Percentiles rank a stretch among this genome's conserved stretches.
phyloP scores from a whole-genome alignment of 2,888 invertebrate genomes.

The Acholoe squamosa region DNA sequence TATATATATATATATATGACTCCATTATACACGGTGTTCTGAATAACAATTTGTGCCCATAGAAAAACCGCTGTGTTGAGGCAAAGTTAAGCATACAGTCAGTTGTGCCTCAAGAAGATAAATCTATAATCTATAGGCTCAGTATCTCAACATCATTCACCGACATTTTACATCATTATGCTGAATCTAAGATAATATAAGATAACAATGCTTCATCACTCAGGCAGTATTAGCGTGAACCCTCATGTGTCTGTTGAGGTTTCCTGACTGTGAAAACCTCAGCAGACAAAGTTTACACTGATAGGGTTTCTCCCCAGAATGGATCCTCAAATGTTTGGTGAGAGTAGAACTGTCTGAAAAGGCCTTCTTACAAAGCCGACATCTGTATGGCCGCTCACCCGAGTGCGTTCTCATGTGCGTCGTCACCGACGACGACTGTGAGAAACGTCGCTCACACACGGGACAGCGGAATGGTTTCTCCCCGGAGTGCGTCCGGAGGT shows the following conservation, averaged over 20 bases:
- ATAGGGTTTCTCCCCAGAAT: constrained; percentile 93
- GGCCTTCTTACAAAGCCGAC: constrained; percentile 97
- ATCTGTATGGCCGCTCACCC: constrained; percentile 98
- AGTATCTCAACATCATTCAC: background rate
- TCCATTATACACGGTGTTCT: background rate
- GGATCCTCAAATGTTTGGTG: constrained; percentile 97
- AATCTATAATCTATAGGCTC: background rate
- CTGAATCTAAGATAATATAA: background rate
- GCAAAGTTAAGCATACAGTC: background rate
- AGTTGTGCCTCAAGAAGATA: background rate
- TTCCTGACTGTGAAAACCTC: constrained; percentile 98
- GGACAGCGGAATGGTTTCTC: constrained; percentile 99
- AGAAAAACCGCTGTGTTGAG: background rate
- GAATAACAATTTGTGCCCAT: background rate
- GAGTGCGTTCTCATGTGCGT: constrained; percentile 99
- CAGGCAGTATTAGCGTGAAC: constrained; percentile 87
- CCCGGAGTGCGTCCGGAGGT: constrained; percentile 96
- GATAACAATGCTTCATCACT: background rate
- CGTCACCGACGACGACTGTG: constrained; percentile 96
- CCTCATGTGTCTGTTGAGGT: constrained; percentile 98
- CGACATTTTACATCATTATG: background rate
- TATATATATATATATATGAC: no score
- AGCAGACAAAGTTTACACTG: constrained; percentile 97
- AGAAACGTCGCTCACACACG: constrained; percentile 97
- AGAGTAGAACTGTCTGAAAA: constrained; percentile 99